Evolutionary conservation across 2,797 vertebrate genomes (phyloP), one percentile per base, ranked within the genome.

Genomic region (Anguilla anguilla): DNA sequence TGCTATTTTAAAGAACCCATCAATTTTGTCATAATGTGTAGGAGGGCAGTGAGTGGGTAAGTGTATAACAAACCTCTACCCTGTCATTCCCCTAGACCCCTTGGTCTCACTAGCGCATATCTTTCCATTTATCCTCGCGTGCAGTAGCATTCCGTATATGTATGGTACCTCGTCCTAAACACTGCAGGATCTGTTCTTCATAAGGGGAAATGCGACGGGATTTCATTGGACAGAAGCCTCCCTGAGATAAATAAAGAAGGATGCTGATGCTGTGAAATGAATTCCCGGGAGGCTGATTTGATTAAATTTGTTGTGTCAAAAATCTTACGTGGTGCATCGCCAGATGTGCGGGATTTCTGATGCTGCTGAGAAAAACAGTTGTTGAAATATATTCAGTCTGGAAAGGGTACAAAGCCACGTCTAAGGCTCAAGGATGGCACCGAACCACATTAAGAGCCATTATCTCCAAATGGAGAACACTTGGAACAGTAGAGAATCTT

Each of bases 1-100:
- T 57, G 39, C 64, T 55, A 59, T 89, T 87, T 91, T 91, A 86
- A 35, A 88, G 84, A 46, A 69, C 39, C 43, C 91, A 85, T 89
- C 28, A 64, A 86, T 90, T 89, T 88, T 17, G 15, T 39, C 51
- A 87, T 89, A 89, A 88, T 69, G 87, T 61, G 88, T 85, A 13
- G 87, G 86, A 86, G 88, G 72, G 72, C 64, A 81, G 72, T 88
- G 83, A 91, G 86, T 91, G 81, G 69, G 86, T 92, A 90, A 92
- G 85, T 90, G 90, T 81, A 92, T 90, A 90, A 90, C 86, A 81
- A 90, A 86, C 49, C 25, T 43, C 77, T 72, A 67, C 88, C 83
- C 86, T 81, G 59, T 89, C 85, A 86, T 89, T 87, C 82, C 49
- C 79, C 72, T 51, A 87, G 82, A 89, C 57, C 85, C 82, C 81